Evolutionary conservation across 2,888 invertebrate genomes (phyloP).

Genomic region (Platypus cylindrus): DNA sequence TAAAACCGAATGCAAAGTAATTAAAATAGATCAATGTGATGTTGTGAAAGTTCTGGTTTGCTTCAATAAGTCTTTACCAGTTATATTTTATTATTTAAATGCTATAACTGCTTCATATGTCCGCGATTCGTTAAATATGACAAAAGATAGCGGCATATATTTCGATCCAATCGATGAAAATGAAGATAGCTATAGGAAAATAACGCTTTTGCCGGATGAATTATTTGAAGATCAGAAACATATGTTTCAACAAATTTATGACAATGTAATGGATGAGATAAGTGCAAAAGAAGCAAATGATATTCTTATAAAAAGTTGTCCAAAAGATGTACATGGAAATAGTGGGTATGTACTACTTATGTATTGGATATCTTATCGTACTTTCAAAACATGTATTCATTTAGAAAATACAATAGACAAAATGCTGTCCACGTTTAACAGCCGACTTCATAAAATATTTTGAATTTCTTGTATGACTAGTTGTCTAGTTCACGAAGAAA

Average conservation of each 20-base stretch:
- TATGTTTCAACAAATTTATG: slow-evolving; percentile 52
- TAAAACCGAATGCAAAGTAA: slow-evolving; percentile 41
- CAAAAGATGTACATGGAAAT: no score
- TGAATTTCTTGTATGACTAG: no score
- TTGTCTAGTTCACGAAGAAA: no score
- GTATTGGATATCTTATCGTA: no score
- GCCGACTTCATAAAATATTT: no score
- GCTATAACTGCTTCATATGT: slow-evolving; percentile 55
- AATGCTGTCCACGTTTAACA: no score
- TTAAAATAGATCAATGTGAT: slow-evolving; percentile 56
- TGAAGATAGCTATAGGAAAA: slow-evolving; percentile 52
- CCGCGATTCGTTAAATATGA: slow-evolving; percentile 58
- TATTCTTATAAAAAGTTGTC: slow-evolving; percentile 61
- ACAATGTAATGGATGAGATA: slow-evolving; percentile 54
- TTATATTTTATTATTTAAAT: slow-evolving; percentile 68
- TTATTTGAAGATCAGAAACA: slow-evolving; percentile 53
- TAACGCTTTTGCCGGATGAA: slow-evolving; percentile 61
- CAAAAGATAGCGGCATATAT: slow-evolving; percentile 37
- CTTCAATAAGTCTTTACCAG: slow-evolving; percentile 62
- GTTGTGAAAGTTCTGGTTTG: slow-evolving; percentile 65
- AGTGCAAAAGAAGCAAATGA: slow-evolving; percentile 67
- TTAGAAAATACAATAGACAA: no score
- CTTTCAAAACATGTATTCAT: no score
- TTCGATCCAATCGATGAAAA: slow-evolving; percentile 46
- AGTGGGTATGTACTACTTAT: no score